phyloP scores from a whole-genome alignment of 2,888 invertebrate species.

The Melieria picta region DNA sequence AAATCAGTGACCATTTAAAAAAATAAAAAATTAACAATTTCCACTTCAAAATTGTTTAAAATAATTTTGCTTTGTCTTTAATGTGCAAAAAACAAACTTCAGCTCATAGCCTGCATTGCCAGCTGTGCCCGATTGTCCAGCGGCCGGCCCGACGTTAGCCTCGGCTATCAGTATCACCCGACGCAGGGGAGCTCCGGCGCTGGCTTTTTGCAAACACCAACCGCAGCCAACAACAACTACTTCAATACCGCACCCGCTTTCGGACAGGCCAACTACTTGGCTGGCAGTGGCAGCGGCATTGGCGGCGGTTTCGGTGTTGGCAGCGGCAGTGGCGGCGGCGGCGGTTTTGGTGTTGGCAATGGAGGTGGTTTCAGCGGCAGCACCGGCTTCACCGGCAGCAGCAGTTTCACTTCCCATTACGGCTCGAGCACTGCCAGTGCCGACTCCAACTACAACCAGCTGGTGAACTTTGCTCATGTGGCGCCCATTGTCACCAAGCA shows the following conservation, averaged over 20 bases:
- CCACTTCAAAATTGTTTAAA: background rate
- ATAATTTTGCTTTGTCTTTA: background rate
- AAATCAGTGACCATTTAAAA: background rate
- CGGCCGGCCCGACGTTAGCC: slow-evolving; percentile 58
- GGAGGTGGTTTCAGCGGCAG: background rate
- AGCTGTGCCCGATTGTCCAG: slow-evolving; percentile 36
- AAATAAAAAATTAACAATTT: slow-evolving; percentile 3
- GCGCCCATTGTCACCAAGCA: slow-evolving; percentile 59
- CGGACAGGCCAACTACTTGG: slow-evolving; percentile 2
- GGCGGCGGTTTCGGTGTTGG: slow-evolving; percentile 38
- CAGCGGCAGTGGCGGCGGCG: slow-evolving; percentile 31
- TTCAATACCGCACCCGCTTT: slow-evolving; percentile 46
- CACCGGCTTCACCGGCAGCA: slow-evolving; percentile 21
- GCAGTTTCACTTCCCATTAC: background rate
- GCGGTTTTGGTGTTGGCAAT: slow-evolving; percentile 15
- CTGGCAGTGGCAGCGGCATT: slow-evolving; percentile 10
- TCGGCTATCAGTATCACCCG: slow-evolving; percentile 55
- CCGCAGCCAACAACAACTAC: slow-evolving; percentile 51
- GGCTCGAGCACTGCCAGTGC: slow-evolving; percentile 43
- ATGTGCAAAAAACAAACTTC: background rate
- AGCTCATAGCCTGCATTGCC: slow-evolving; percentile 51
- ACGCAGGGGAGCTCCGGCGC: slow-evolving; percentile 47
- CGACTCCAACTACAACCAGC: slow-evolving; percentile 49
- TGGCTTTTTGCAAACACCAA: slow-evolving; percentile 45
- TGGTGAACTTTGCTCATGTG: slow-evolving; percentile 53